A percentile compares a stretch with the other conserved stretches of the same genome.
Evolutionary conservation across 2,797 vertebrate genomes (phyloP).

Genomic region (Semaprochilodus insignis): DNA sequence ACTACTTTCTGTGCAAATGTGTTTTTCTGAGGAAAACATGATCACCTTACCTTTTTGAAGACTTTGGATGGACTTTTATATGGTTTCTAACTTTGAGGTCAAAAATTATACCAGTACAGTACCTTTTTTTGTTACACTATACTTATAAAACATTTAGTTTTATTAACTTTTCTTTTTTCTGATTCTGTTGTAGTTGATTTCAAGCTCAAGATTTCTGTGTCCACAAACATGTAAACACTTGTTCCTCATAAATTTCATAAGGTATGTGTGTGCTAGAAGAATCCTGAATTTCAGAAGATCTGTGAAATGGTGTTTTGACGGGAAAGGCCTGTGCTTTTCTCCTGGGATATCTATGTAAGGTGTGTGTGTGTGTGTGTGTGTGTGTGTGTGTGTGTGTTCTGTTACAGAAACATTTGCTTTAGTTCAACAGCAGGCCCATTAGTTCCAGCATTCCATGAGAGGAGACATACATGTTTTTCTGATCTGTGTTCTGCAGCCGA

Average conservation of each 20-base stretch:
- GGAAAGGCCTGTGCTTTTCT: not conserved
- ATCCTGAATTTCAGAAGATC: not conserved
- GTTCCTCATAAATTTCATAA: not conserved
- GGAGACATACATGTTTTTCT: not conserved
- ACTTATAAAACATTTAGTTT: too few species aligned
- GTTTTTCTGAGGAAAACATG: too few species aligned
- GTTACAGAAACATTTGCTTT: slow-evolving; percentile 1
- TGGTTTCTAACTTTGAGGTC: too few species aligned
- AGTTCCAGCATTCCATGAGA: not conserved
- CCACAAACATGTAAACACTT: too few species aligned
- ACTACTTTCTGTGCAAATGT: too few species aligned
- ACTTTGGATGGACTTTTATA: not conserved
- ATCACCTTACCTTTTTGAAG: too few species aligned
- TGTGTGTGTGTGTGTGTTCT: not conserved
- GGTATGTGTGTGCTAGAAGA: not conserved
- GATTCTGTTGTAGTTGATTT: too few species aligned
- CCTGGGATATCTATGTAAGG: not conserved
- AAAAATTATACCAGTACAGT: too few species aligned
- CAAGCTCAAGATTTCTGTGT: too few species aligned
- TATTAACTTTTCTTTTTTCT: too few species aligned
- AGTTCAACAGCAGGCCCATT: not conserved
- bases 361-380: too few species aligned
- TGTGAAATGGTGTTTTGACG: not conserved
- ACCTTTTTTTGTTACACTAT: too few species aligned
- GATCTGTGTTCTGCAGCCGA: not conserved